A percentile compares a stretch with the other conserved stretches of the same genome.
These are phyloP conservation scores for Ophraella communa DNA, from an alignment of 2,888 invertebrate genomes.

Conservation along the genomic window DNA sequence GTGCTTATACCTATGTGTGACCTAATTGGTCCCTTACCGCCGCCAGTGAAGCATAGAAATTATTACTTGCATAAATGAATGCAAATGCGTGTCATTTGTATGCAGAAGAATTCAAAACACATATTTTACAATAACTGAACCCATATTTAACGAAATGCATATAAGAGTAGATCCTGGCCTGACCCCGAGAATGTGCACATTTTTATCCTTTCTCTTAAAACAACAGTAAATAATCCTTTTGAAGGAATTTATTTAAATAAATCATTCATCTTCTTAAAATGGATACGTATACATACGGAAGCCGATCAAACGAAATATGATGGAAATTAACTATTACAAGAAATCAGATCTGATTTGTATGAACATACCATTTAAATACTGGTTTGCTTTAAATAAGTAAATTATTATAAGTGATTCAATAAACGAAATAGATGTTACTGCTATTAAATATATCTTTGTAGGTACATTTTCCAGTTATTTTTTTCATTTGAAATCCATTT, in stretches of 20 bases:
- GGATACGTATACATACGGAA: constrained; percentile 1
- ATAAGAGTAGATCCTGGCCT: constrained; percentile 13
- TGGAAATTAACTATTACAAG: not conserved
- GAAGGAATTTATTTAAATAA: constrained; percentile 12
- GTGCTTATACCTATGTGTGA: not conserved
- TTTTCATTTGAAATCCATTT: too few species aligned
- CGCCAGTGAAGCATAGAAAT: constrained; percentile 7
- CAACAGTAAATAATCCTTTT: constrained; percentile 17
- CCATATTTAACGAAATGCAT: constrained; percentile 32
- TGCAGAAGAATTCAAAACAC: constrained; percentile 39
- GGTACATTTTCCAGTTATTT: too few species aligned
- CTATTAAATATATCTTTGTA: too few species aligned
- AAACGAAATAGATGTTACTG: not conserved
- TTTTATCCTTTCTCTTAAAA: constrained; percentile 25
- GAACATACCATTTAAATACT: not conserved
- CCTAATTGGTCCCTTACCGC: not conserved
- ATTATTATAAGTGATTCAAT: not conserved
- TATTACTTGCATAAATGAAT: constrained; percentile 39
- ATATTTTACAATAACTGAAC: constrained; percentile 38
- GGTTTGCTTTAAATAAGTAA: not conserved
- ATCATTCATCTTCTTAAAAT: constrained; percentile 11
- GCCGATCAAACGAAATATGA: constrained; percentile 9
- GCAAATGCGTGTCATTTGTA: constrained; percentile 44
- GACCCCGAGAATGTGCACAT: constrained; percentile 23
- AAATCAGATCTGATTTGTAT: not conserved